Conservation (phyloP, 2,113 vertebrate genomes). For the Ptyas mucosa region DNA sequence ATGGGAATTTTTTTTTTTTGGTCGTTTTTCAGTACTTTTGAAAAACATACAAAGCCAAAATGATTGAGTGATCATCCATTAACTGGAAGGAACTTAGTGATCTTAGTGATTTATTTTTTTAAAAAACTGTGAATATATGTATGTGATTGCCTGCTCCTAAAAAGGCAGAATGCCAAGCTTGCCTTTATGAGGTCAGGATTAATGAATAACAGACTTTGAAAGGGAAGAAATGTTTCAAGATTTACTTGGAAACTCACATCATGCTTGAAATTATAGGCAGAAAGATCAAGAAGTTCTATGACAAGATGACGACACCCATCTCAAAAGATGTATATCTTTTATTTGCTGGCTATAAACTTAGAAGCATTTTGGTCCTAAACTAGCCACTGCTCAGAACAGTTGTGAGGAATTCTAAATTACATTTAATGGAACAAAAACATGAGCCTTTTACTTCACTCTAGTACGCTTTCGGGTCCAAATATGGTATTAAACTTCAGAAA, state of each 20-base stretch:
- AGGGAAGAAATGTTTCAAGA: background rate
- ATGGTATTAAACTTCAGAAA: constrained; percentile 41
- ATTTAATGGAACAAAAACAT: constrained; percentile 55
- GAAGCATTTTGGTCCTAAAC: constrained; percentile 45
- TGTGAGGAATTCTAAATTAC: constrained; percentile 51
- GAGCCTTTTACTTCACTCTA: constrained; percentile 58
- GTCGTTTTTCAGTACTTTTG: constrained; percentile 23
- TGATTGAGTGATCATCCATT: constrained; percentile 5
- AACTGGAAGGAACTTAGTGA: background rate
- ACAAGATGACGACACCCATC: constrained; percentile 61
- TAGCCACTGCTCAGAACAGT: constrained; percentile 46
- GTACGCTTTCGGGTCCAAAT: constrained; percentile 41
- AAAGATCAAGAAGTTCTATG: constrained; percentile 56
- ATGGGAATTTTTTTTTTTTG: background rate
- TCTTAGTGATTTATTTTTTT: constrained; percentile 17
- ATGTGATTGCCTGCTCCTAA: background rate
- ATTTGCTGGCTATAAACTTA: constrained; percentile 53
- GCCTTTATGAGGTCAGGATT: constrained; percentile 12
- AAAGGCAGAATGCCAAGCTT: constrained; percentile 13
- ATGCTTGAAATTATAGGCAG: constrained; percentile 47
- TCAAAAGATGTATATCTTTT: constrained; percentile 62
- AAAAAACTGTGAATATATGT: constrained; percentile 11
- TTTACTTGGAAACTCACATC: constrained; percentile 53
- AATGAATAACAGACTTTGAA: constrained; percentile 20
- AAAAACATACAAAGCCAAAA: constrained; percentile 9